These are phyloP conservation scores for Rhombomys opimus DNA, from an alignment of 2,113 vertebrate species.

Conservation along the genomic window DNA sequence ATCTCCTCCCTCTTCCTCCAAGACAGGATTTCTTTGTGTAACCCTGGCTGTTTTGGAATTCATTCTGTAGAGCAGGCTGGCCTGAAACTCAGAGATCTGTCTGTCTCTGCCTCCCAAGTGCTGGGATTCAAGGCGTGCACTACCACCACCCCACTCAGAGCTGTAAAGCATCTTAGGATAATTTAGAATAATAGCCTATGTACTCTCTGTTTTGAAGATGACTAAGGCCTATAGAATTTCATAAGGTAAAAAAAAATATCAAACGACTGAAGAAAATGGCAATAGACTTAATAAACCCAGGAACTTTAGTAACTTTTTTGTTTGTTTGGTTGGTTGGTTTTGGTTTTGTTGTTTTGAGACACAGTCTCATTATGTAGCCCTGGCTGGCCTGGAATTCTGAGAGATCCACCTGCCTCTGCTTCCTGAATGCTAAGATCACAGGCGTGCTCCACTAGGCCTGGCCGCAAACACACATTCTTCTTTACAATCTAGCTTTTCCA, in stretches of 20 bases:
- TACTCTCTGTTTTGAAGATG: slow-evolving; percentile 41
- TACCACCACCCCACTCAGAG: background rate
- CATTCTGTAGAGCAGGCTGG: background rate
- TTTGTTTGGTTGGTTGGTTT: background rate
- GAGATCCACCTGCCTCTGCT: background rate
- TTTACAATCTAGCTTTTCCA: slow-evolving; percentile 7
- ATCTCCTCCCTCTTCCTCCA: background rate
- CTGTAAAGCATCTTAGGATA: background rate
- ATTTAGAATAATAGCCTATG: background rate
- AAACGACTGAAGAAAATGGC: background rate
- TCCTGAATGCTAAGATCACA: background rate
- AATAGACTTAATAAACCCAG: slow-evolving; percentile 13
- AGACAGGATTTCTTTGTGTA: background rate
- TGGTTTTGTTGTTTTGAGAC: background rate
- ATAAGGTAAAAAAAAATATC: background rate
- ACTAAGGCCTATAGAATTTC: background rate
- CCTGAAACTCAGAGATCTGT: background rate
- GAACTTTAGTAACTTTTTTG: background rate
- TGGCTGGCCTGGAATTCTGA: background rate
- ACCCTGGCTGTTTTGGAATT: background rate
- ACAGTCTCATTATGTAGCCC: background rate
- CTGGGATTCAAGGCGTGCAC: background rate
- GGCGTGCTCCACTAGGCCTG: background rate
- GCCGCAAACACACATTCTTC: background rate
- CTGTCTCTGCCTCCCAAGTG: background rate